Evolutionary conservation across 2,113 vertebrate genomes (phyloP).

Genomic region (Podocnemis expansa): DNA sequence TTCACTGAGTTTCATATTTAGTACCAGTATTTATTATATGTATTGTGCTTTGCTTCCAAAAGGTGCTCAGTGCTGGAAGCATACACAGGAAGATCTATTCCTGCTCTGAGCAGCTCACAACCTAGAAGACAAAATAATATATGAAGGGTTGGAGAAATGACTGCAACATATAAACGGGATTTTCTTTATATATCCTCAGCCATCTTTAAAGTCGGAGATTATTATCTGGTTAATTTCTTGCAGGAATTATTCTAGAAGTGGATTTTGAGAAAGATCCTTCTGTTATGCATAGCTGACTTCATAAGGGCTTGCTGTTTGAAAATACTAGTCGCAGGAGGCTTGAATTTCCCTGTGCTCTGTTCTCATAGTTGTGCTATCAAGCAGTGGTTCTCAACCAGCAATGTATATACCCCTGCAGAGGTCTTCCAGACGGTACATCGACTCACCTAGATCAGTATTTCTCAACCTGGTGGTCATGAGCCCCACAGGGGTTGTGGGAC

Average conservation of each 20-base stretch:
- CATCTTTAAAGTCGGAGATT: slow-evolving; percentile 8
- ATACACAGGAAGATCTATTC: neutral
- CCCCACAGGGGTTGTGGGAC: too few relatives aligned
- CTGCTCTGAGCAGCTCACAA: neutral
- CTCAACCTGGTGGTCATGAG: too few relatives aligned
- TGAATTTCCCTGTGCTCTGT: neutral
- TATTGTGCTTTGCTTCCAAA: neutral
- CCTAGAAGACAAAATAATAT: neutral
- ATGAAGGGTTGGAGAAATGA: neutral
- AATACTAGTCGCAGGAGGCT: neutral
- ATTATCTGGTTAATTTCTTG: slow-evolving; percentile 15
- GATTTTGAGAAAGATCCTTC: neutral
- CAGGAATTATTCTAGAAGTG: neutral
- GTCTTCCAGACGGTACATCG: too few relatives aligned
- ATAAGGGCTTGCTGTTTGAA: slow-evolving; percentile 22
- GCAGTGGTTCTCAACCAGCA: too few relatives aligned
- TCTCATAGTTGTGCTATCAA: neutral
- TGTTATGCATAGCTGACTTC: neutral
- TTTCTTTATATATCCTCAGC: slow-evolving; percentile 19
- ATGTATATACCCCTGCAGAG: too few relatives aligned
- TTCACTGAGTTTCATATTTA: neutral
- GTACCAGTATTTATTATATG: neutral
- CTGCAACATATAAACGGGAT: neutral
- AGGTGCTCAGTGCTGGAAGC: neutral
- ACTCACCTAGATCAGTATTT: too few relatives aligned